These are phyloP conservation scores for Boloria euphrosyne DNA, from an alignment of 2,888 invertebrate species.

Conservation along the genomic window DNA sequence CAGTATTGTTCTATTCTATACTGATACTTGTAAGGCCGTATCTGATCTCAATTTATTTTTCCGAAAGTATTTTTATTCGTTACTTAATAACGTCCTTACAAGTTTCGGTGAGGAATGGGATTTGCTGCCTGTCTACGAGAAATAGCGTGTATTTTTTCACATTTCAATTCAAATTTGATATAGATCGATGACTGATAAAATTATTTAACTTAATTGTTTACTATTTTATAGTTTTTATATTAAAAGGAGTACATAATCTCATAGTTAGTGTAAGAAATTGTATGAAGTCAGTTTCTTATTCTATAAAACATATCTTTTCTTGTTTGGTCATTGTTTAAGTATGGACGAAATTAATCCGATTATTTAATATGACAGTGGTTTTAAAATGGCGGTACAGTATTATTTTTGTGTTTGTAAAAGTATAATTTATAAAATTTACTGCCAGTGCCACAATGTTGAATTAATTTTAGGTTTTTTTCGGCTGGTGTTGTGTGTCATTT, in stretches of 20 bases:
- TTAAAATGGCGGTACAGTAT: no score
- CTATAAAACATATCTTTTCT: no score
- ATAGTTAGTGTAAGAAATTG: no score
- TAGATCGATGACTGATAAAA: constrained; percentile 40
- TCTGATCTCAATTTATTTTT: constrained; percentile 68
- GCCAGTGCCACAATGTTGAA: no score
- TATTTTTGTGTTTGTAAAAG: not conserved
- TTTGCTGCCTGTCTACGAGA: constrained; percentile 16
- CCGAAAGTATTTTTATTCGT: constrained; percentile 56
- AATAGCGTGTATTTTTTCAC: constrained; percentile 75
- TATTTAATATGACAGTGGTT: no score
- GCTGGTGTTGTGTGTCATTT: no score
- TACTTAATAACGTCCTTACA: constrained; percentile 67
- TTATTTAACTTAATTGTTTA: constrained; percentile 24
- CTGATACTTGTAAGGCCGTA: constrained; percentile 72
- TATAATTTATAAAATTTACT: not conserved
- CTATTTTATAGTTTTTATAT: no score
- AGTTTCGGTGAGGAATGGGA: constrained; percentile 56
- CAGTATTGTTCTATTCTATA: constrained; percentile 27
- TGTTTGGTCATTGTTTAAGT: no score
- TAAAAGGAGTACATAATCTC: no score
- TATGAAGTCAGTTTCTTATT: no score
- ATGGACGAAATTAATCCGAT: no score
- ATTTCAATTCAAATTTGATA: constrained; percentile 49
- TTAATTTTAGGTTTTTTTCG: no score